A percentile compares a stretch with the other conserved stretches of the same genome.
These are phyloP conservation scores for Corythucha ciliata DNA, from an alignment of 2,888 invertebrate species.

Conservation along the genomic window DNA sequence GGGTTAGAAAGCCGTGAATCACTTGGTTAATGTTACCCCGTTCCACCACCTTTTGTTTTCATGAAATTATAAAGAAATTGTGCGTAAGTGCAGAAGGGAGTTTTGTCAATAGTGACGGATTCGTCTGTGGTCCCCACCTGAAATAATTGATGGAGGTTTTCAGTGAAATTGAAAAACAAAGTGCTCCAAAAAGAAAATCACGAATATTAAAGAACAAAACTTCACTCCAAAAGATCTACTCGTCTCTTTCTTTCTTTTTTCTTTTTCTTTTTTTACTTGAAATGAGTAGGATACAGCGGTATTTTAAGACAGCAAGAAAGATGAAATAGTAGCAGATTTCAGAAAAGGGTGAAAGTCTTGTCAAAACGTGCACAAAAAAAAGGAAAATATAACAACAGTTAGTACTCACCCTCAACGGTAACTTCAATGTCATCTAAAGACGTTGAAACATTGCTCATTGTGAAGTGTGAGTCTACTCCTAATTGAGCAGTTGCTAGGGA, in stretches of 20 bases:
- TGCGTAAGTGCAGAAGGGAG: slow-evolving; percentile 27
- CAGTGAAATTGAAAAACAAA: no score
- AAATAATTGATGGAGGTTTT: no score
- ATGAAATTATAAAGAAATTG: slow-evolving; percentile 28
- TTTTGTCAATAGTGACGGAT: slow-evolving; percentile 36
- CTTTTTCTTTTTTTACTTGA: no score
- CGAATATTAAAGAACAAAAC: no score
- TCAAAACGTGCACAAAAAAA: slow-evolving; percentile 19
- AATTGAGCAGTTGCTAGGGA: slow-evolving; percentile 49
- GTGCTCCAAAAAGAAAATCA: slow-evolving; percentile 15
- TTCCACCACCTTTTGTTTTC: slow-evolving; percentile 29
- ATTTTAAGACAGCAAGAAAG: no score
- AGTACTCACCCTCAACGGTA: slow-evolving; percentile 86
- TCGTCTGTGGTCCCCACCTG: slow-evolving; percentile 37
- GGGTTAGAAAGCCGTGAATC: slow-evolving; percentile 22
- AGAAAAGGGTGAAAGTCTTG: no score
- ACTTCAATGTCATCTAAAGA: slow-evolving; percentile 90
- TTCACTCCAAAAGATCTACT: no score
- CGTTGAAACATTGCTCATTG: slow-evolving; percentile 54
- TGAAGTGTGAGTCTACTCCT: slow-evolving; percentile 47
- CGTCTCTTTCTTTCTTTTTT: no score
- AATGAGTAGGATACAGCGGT: no score
- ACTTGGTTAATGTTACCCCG: slow-evolving; percentile 27
- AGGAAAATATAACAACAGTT: slow-evolving; percentile 11
- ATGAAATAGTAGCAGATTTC: no score